Conservation (phyloP, 1,140 invertebrate genomes). For the Oedothorax gibbosus region DNA sequence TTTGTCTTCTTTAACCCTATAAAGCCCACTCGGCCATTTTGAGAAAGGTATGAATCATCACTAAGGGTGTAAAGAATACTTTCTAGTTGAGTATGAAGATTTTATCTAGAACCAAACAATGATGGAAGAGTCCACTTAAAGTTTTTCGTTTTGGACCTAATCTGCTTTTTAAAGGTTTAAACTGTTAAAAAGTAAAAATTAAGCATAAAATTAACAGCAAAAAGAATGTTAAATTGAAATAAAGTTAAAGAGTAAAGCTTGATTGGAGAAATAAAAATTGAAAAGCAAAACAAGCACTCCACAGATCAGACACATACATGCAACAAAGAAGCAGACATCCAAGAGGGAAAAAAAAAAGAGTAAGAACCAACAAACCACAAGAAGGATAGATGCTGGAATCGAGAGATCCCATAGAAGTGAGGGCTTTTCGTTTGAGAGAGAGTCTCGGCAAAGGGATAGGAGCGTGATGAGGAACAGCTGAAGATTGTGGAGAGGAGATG, state of each 20-base stretch:
- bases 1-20: too few species aligned
- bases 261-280: too few species aligned
- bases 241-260: too few species aligned
- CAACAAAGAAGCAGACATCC: conserved; percentile 3
- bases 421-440: conserved; percentile 50
- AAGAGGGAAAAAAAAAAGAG: neutral
- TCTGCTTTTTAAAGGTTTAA: neutral
- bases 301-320: neutral
- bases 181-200: neutral
- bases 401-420: conserved; percentile 47
- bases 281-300: too few species aligned
- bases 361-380: conserved; percentile 53
- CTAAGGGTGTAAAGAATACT: too few species aligned
- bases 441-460: conserved; percentile 50
- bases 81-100: too few species aligned
- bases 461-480: neutral
- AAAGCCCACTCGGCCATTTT: too few species aligned
- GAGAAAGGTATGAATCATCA: too few species aligned
- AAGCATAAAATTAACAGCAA: neutral
- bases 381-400: conserved; percentile 57
- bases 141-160: too few species aligned
- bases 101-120: too few species aligned
- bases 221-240: neutral
- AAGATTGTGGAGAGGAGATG: conserved; percentile 24
- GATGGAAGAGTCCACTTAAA: too few species aligned